These are phyloP conservation scores for Nomada flava DNA, from an alignment of 2,888 invertebrate species.

Conservation along the genomic window DNA sequence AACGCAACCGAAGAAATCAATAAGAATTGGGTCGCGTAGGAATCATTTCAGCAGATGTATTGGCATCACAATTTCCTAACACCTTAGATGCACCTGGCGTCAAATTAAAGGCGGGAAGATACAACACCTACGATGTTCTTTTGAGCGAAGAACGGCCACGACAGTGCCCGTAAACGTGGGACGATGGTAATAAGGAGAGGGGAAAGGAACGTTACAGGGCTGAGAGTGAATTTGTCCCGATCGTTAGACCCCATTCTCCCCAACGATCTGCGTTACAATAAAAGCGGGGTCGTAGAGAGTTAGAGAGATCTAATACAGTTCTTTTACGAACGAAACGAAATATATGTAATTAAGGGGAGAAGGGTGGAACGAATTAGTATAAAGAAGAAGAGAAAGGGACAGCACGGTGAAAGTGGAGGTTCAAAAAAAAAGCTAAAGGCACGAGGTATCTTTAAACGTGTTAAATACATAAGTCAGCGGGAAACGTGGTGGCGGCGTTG, in stretches of 20 bases:
- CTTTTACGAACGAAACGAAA: not conserved
- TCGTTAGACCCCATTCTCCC: constrained; percentile 32
- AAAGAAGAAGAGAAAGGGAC: not conserved
- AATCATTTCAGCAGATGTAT: not conserved
- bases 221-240: constrained; percentile 46
- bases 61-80: constrained; percentile 11
- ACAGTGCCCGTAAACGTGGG: constrained; percentile 24
- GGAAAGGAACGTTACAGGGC: constrained; percentile 27
- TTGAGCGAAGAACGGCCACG: constrained; percentile 13
- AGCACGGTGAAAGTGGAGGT: not conserved
- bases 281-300: not conserved
- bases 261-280: not conserved
- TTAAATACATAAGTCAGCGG: constrained; percentile 25
- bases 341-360: not conserved
- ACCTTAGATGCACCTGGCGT: constrained; percentile 47
- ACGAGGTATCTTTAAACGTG: constrained; percentile 16
- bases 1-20: too few relatives aligned
- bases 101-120: constrained; percentile 35
- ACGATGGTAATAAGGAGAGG: constrained; percentile 28
- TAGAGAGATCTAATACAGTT: not conserved
- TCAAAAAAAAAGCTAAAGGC: not conserved
- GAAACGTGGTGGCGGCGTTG: constrained; percentile 7
- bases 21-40: not conserved
- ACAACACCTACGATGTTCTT: constrained; percentile 36
- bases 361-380: not conserved